Conservation (phyloP, 2,797 vertebrate species). For the Galagoides demidoff region DNA sequence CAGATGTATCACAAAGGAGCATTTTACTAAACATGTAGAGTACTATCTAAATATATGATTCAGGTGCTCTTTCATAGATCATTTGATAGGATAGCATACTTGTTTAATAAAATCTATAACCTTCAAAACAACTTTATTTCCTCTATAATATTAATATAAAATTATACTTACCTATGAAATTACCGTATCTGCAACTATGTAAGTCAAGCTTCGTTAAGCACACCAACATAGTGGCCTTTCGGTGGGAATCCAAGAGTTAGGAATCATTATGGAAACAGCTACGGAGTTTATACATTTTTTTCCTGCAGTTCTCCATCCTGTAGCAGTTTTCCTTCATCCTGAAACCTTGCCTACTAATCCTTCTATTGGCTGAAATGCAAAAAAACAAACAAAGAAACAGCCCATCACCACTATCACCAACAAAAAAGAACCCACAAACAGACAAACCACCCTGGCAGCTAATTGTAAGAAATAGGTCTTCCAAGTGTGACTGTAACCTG, state of each 20-base stretch:
- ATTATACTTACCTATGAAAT: background rate
- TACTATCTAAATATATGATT: background rate
- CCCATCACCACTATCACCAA: too few relatives aligned
- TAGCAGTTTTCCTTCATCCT: background rate
- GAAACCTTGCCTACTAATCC: background rate
- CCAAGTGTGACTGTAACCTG: background rate
- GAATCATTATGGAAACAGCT: background rate
- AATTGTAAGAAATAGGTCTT: background rate
- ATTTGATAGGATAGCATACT: background rate
- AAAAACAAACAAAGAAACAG: background rate
- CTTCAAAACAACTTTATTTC: background rate
- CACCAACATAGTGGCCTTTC: background rate
- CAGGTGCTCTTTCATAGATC: background rate
- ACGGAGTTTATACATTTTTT: background rate
- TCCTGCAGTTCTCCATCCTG: background rate
- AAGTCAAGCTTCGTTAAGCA: background rate
- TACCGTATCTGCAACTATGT: background rate
- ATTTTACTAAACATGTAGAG: background rate
- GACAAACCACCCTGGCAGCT: background rate
- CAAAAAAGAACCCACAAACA: too few relatives aligned
- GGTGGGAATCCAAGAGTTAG: background rate
- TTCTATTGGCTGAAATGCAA: background rate
- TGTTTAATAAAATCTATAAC: background rate
- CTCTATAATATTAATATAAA: background rate
- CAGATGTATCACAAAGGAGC: background rate